These are phyloP conservation scores for Tetanocera ferruginea DNA, from an alignment of 2,888 invertebrate species.

Conservation along the genomic window DNA sequence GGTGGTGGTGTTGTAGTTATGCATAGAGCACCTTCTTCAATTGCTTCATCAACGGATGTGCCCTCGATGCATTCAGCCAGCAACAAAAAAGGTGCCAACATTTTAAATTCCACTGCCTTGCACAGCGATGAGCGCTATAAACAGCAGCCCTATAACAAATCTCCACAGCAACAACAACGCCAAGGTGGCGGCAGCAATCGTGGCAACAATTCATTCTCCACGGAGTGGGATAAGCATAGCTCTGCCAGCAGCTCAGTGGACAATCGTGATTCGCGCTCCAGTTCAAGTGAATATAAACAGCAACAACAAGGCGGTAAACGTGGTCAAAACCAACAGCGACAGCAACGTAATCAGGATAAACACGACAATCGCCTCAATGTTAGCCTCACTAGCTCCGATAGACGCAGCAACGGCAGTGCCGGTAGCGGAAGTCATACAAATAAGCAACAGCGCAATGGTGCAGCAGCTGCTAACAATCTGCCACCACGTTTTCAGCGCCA, in stretches of 20 bases:
- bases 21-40: constrained; percentile 50
- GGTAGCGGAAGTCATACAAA: constrained; percentile 54
- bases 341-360: constrained; percentile 42
- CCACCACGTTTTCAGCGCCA: constrained; percentile 63
- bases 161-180: constrained; percentile 23
- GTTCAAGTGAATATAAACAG: constrained; percentile 55
- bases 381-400: constrained; percentile 45
- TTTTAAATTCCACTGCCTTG: constrained; percentile 59
- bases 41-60: constrained; percentile 49
- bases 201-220: constrained; percentile 33
- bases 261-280: constrained; percentile 57
- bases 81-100: constrained; percentile 46
- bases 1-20: constrained; percentile 42
- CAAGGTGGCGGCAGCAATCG: constrained; percentile 24
- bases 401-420: constrained; percentile 56
- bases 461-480: constrained; percentile 46
- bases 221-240: constrained; percentile 66
- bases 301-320: constrained; percentile 50
- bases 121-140: constrained; percentile 56
- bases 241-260: constrained; percentile 62
- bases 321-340: constrained; percentile 48
- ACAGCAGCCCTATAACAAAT: constrained; percentile 29
- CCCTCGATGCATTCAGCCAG: constrained; percentile 42
- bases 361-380: constrained; percentile 34
- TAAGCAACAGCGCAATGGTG: constrained; percentile 48